Evolutionary conservation across 2,113 vertebrate genomes (phyloP).

Genomic region (Australoheros scitulus): DNA sequence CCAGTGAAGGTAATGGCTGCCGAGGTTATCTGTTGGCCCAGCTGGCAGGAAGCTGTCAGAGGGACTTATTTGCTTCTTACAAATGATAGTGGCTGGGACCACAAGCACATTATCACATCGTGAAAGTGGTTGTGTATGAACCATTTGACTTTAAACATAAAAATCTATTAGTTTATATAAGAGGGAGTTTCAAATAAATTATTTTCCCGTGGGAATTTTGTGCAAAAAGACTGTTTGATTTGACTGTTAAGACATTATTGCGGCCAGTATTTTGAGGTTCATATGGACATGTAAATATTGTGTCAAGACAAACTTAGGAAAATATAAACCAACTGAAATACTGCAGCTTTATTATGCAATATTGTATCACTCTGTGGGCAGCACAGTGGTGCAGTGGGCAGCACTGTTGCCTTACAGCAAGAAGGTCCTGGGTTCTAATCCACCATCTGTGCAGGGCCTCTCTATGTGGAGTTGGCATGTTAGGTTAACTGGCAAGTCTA

Average conservation of each 20-base stretch:
- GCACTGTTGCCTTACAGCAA: no score
- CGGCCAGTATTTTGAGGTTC: background rate
- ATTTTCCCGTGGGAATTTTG: background rate
- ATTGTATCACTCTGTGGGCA: no score
- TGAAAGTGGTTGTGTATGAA: background rate
- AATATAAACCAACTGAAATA: background rate
- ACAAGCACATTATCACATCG: background rate
- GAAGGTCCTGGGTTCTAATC: no score
- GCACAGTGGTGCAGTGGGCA: no score
- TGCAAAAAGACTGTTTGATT: background rate
- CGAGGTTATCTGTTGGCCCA: background rate
- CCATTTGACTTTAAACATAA: background rate
- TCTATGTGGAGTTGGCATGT: no score
- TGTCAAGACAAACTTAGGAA: background rate
- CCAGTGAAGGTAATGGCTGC: slow-evolving; percentile 26
- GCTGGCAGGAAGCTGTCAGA: slow-evolving; percentile 14
- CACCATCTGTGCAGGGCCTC: no score
- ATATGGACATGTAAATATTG: background rate
- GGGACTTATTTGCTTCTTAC: slow-evolving; percentile 12
- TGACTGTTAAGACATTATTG: background rate
- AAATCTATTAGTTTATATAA: background rate
- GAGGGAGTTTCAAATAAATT: background rate
- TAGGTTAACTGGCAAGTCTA: no score
- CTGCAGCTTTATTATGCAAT: background rate
- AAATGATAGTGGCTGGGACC: background rate